Evolutionary conservation across 35 echinoderm and acorn worm genomes (phyloP), one percentile per base, ranked within the genome.

Genomic region (Acanthaster planci): DNA sequence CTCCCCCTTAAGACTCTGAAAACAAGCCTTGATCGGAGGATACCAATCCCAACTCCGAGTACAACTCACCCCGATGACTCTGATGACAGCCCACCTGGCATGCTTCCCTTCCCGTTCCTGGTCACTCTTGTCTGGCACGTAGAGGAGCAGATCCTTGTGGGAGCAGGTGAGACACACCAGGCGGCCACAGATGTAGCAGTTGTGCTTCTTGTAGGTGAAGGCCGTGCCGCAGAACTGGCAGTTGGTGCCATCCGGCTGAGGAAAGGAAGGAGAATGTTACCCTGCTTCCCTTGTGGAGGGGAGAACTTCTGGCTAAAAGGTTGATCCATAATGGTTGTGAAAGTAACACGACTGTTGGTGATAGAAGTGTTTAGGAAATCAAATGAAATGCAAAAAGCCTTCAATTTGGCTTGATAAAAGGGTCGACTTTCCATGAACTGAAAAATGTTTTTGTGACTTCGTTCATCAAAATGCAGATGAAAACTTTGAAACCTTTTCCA

Each of bases 151-250:
- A 23, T 92, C 84, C 50, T 56, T 92, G 0, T 31, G 22, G 7
- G 90, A 92, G 38, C 84, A 79, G 6, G 35, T 26, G 8, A 80
- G 22, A 55, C 90, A 92, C n/a, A 86, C 90, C 18, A 92, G 83
- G 21, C 78, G 56, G 34, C 90, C 90, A 81, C 90, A 92, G 55
- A 92, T 86, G 35, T 78, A 56, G 81, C 90, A 92, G 31, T 86
- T 92, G 36, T 80, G 59, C 17, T 92, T 59, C 21, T 76, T 82
- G 32, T 81, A 77, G 12, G 55, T 59, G 53, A 68, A 92, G 29
- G 84, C 44, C 7, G 51, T 76, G 22, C 35, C 27, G 72, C 90
- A 92, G 40, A 80, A 78, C 76, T 92, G 84, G 37, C 90, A 92
- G 5, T 54, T 64, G 5, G 54, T 16, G 9, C 83, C 84, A 53